Percentiles rank a stretch among this genome's conserved stretches.
These are phyloP conservation scores for Conopomorpha cramerella DNA, from an alignment of 1,140 invertebrate species.

Conservation along the genomic window DNA sequence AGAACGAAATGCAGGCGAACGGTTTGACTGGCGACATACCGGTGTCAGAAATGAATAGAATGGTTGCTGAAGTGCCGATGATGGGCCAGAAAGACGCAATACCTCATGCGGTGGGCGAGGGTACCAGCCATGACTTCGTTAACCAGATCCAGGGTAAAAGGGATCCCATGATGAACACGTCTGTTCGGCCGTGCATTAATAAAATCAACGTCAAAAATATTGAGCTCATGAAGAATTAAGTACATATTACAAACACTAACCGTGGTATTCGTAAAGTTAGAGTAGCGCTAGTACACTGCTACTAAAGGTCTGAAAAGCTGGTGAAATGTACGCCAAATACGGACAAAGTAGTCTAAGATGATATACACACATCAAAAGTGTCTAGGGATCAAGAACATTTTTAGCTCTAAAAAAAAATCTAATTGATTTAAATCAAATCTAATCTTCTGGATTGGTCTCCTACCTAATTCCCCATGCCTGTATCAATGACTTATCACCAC, in stretches of 20 bases:
- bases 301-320: too few species aligned
- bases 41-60: conserved; percentile 35
- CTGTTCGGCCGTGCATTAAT: conserved; percentile 32
- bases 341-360: too few species aligned
- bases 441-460: too few species aligned
- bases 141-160: conserved; percentile 42
- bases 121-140: conserved; percentile 17
- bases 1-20: conserved; percentile 27
- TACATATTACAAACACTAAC: not conserved
- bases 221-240: conserved; percentile 50
- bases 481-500: too few species aligned
- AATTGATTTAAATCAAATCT: too few species aligned
- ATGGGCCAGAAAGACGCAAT: conserved; percentile 28
- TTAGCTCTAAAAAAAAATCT: too few species aligned
- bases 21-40: conserved; percentile 20
- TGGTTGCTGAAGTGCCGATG: conserved; percentile 30
- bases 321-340: too few species aligned
- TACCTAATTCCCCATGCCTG: too few species aligned
- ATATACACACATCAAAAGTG: too few species aligned
- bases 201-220: conserved; percentile 57
- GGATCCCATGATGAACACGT: conserved; percentile 51
- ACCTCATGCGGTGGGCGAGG: conserved; percentile 14
- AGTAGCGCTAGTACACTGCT: too few species aligned
- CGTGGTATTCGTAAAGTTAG: too few species aligned
- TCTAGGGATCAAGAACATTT: too few species aligned